Conservation (phyloP, 1,140 invertebrate species). For the Drosophila pruinosa region DNA sequence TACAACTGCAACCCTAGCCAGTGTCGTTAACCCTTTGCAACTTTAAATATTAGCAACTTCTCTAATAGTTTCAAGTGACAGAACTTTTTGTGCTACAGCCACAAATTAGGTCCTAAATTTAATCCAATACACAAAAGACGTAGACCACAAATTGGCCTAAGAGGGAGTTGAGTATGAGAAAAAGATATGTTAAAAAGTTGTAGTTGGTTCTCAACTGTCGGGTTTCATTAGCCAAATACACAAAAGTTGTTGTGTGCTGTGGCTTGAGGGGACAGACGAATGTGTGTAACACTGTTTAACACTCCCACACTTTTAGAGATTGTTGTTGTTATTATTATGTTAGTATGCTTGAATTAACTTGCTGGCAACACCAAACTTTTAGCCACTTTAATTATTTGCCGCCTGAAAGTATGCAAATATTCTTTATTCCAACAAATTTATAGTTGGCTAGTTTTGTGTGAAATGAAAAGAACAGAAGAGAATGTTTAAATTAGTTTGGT, state of each 20-base stretch:
- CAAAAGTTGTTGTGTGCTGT: conserved; percentile 15
- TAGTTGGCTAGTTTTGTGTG: not conserved
- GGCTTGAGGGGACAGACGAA: not conserved
- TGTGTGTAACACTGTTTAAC: conserved; percentile 7
- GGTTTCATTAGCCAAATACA: conserved; percentile 32
- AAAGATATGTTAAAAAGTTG: conserved; percentile 30
- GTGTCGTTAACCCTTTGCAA: conserved; percentile 1
- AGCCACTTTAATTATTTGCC: conserved; percentile 3
- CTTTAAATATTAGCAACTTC: conserved; percentile 10
- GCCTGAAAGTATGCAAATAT: conserved; percentile 58
- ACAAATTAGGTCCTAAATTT: conserved; percentile 28
- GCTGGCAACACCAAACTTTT: conserved; percentile 55
- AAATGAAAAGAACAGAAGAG: not conserved
- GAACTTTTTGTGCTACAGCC: conserved; percentile 23
- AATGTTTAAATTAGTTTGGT: not conserved
- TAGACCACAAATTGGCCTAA: conserved; percentile 25
- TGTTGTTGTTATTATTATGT: not conserved
- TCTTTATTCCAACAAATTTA: not conserved
- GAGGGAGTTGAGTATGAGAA: not conserved
- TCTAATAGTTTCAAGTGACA: not conserved
- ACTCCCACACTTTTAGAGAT: not conserved
- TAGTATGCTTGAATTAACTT: not conserved
- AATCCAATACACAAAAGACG: not conserved
- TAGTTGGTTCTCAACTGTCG: conserved; percentile 2
- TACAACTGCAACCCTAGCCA: not conserved